Base-by-base conservation (phyloP, 37 sponge, comb jelly and placozoan species). In the Lycopodina hypogea region DNA sequence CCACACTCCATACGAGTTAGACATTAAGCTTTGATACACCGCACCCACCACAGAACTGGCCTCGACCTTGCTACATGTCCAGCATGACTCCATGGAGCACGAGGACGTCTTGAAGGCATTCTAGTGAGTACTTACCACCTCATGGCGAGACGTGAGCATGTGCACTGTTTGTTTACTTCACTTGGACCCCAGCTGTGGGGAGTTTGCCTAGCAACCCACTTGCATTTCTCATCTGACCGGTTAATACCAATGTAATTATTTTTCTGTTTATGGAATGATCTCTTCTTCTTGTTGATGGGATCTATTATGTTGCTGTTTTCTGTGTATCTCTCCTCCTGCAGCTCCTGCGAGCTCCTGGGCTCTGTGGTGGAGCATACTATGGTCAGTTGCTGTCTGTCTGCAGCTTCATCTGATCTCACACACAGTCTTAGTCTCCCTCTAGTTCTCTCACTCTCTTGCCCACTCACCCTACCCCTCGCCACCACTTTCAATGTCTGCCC, bases 21-120 rank as follows among this genome's bases (percentile, higher is more conserved):
- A 72, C 61, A 69, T 53, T 12, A 19, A 53, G 55, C 55, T 17
- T 53, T 19, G 17, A 53, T 53, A 17, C 17, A 53, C 12, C 55
- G 17, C 17, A 17, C 48, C 48, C 48, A 45, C 48, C 48, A 4
- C 48, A 45, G 92, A 87, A 53, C 81, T 92, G 66, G 75, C 81
- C 3, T 30, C 40, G 36, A 30, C 72, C 12, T 55, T 91, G 22
- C 72, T 92, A 33, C 63, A 50, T 8, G 36, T 30, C 34, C 21
- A 39, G 18, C 84, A 87, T 68, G 33, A 19, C 1, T 32, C 60
- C 17, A 32, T 87, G 76, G 78, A 81, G 29, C 60, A 82, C 24
- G 81, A 87, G 6, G 88, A 92, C 45, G 48, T 81, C 32, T 56
- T 79, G 56, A 38, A 53, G 55, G 74, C 78, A 24, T 88, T 88